Conservation (phyloP, 2,888 invertebrate genomes). For the Oegoconia quadripuncta region DNA sequence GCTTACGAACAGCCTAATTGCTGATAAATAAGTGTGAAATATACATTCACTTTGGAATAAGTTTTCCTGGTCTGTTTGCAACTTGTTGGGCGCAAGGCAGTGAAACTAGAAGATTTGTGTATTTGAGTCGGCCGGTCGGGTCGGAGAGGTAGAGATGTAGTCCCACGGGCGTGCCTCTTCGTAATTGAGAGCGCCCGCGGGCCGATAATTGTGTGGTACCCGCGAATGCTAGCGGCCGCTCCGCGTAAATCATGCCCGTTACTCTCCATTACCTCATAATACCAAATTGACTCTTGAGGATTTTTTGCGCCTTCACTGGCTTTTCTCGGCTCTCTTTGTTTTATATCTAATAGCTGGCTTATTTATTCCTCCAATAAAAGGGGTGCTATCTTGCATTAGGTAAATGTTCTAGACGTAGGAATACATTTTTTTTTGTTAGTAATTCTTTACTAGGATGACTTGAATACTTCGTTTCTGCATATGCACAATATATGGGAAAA, state of each 20-base stretch:
- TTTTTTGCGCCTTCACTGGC: conserved; percentile 38
- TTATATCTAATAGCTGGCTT: conserved; percentile 14
- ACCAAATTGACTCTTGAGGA: conserved; percentile 72
- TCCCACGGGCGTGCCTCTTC: conserved; percentile 74
- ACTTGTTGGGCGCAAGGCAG: conserved; percentile 56
- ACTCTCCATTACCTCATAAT: conserved; percentile 77
- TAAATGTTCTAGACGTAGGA: no score
- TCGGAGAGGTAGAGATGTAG: conserved; percentile 51
- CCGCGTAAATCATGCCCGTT: conserved; percentile 76
- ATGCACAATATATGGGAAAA: no score
- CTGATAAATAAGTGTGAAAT: background rate
- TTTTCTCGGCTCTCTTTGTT: conserved; percentile 35
- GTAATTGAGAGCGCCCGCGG: conserved; percentile 79
- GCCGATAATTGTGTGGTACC: conserved; percentile 72
- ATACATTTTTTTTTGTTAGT: no score
- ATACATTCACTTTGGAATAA: background rate
- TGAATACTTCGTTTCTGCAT: no score
- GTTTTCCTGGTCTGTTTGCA: conserved; percentile 32
- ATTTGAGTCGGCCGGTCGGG: conserved; percentile 53
- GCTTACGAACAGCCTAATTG: background rate
- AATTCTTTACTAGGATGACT: no score
- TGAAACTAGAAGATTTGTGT: conserved; percentile 68
- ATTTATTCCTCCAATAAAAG: no score
- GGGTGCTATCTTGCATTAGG: no score
- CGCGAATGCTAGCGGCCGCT: conserved; percentile 51